A percentile compares a stretch with the other conserved stretches of the same genome.
These are phyloP conservation scores for Eumaeus atala DNA, from an alignment of 1,140 invertebrate genomes.

Conservation along the genomic window DNA sequence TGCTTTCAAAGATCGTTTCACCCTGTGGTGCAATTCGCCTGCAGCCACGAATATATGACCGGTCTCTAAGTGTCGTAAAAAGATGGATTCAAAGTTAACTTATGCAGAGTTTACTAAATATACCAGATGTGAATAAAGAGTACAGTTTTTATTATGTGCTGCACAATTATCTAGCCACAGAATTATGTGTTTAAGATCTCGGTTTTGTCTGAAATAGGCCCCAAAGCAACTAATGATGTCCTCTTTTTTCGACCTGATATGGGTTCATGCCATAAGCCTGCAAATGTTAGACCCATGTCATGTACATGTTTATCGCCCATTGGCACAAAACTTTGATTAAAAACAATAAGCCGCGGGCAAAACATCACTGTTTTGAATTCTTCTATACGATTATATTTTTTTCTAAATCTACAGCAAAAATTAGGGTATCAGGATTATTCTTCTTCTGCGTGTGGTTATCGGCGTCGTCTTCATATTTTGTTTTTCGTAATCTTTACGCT, in stretches of 20 bases:
- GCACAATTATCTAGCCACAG: constrained; percentile 32
- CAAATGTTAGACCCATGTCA: constrained; percentile 15
- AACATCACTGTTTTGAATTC: constrained; percentile 17
- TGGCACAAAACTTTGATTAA: constrained; percentile 19
- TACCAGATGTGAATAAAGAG: constrained; percentile 16
- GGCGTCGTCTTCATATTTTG: constrained; percentile 14
- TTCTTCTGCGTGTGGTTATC: neutral
- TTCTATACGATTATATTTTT: constrained; percentile 14
- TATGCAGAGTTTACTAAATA: constrained; percentile 21
- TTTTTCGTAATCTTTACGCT: constrained; percentile 8
- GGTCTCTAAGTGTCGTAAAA: constrained; percentile 15
- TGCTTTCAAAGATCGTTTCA: constrained; percentile 30
- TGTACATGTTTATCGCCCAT: constrained; percentile 15
- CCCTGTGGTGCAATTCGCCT: constrained; percentile 40
- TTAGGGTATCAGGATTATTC: neutral
- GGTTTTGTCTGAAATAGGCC: constrained; percentile 18
- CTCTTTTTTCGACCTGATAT: constrained; percentile 21
- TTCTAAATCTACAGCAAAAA: constrained; percentile 13
- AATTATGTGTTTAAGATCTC: constrained; percentile 28
- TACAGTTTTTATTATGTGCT: constrained; percentile 38
- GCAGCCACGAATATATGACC: constrained; percentile 25
- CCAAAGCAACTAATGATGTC: constrained; percentile 21
- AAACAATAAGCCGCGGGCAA: constrained; percentile 18
- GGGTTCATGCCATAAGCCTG: constrained; percentile 26
- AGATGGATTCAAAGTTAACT: constrained; percentile 18